These are phyloP conservation scores for Drosophila trapezifrons DNA, from an alignment of 1,140 invertebrate genomes.

Conservation along the genomic window DNA sequence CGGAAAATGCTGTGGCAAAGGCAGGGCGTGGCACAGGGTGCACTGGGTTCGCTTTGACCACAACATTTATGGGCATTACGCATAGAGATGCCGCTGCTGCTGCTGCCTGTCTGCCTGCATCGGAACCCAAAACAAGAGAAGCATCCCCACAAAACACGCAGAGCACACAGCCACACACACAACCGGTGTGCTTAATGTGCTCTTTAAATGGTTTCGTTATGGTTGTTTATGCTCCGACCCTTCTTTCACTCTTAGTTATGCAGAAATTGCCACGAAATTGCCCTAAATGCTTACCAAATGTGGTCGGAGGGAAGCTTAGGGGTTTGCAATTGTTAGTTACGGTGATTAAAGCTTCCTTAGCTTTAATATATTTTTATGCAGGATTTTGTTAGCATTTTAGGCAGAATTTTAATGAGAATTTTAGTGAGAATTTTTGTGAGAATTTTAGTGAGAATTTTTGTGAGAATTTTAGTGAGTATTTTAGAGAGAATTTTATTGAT, in stretches of 20 bases:
- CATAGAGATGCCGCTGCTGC: slow-evolving; percentile 21
- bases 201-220: slow-evolving; percentile 46
- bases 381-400: too few relatives aligned
- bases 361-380: not conserved
- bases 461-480: too few relatives aligned
- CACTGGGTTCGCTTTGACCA: slow-evolving; percentile 35
- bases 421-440: too few relatives aligned
- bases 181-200: slow-evolving; percentile 58
- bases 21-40: slow-evolving; percentile 20
- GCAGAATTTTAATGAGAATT: too few relatives aligned
- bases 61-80: slow-evolving; percentile 62
- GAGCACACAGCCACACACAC: not conserved
- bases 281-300: not conserved
- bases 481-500: too few relatives aligned
- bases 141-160: slow-evolving; percentile 26
- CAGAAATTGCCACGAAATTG: slow-evolving; percentile 12
- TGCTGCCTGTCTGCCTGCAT: slow-evolving; percentile 9
- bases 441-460: too few relatives aligned
- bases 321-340: not conserved
- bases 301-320: not conserved
- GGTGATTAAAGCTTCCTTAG: not conserved
- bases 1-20: slow-evolving; percentile 50
- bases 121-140: slow-evolving; percentile 3
- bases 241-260: not conserved
- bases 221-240: slow-evolving; percentile 9